A percentile compares a stretch with the other conserved stretches of the same genome.
These are phyloP conservation scores for Trachythela sp. DNA, from an alignment of 64 coral and sea anemone genomes.

Conservation along the genomic window DNA sequence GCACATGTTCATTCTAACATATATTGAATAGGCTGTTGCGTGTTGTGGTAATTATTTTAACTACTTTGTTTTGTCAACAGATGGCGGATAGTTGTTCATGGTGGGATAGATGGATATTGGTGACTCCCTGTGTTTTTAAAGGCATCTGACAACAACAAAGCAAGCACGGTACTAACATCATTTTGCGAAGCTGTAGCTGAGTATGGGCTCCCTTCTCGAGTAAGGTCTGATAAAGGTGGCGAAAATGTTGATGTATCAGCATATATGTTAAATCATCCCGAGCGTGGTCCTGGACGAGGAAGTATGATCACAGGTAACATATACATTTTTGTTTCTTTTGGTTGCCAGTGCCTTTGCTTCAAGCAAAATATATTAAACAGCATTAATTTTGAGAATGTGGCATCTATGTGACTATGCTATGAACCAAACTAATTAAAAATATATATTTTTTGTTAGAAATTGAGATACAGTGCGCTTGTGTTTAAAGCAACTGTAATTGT, in stretches of 20 bases:
- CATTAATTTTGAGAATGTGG: background rate
- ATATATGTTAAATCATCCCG: slow-evolving; percentile 36
- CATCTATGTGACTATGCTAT: too few species aligned
- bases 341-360: background rate
- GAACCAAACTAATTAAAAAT: too few species aligned
- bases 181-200: slow-evolving; percentile 23
- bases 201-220: slow-evolving; percentile 42
- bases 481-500: too few species aligned
- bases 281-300: slow-evolving; percentile 34
- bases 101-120: slow-evolving; percentile 15
- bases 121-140: background rate
- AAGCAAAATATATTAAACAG: too few species aligned
- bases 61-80: background rate
- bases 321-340: background rate
- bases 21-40: background rate
- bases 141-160: slow-evolving; percentile 31
- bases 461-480: too few species aligned
- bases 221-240: slow-evolving; percentile 25
- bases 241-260: slow-evolving; percentile 40
- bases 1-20: too few species aligned
- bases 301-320: slow-evolving; percentile 21
- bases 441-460: too few species aligned
- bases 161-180: background rate
- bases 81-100: slow-evolving; percentile 28
- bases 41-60: background rate